These are phyloP conservation scores for Lordiphosa andalusiaca DNA, from an alignment of 2,888 invertebrate genomes.

Conservation along the genomic window DNA sequence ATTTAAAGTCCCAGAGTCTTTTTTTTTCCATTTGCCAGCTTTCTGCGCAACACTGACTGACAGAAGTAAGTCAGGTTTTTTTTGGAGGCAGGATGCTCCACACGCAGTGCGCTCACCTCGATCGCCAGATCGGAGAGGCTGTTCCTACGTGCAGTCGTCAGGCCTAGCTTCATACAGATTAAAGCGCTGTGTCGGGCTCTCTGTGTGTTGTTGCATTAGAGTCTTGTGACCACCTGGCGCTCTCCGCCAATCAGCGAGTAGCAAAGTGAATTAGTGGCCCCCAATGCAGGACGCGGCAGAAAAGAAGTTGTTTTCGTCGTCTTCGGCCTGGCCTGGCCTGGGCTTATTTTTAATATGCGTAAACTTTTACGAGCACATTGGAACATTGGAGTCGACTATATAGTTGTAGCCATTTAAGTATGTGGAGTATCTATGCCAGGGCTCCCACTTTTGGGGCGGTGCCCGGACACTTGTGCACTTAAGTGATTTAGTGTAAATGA, in stretches of 20 bases:
- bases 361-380: conserved; percentile 63
- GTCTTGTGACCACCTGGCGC: conserved; percentile 78
- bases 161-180: conserved; percentile 47
- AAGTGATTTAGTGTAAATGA: conserved; percentile 75
- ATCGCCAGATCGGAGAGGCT: conserved; percentile 15
- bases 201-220: conserved; percentile 43
- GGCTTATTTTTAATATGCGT: conserved; percentile 72
- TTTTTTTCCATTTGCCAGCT: background rate
- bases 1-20: background rate
- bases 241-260: conserved; percentile 75
- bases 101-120: conserved; percentile 8
- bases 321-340: conserved; percentile 28
- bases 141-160: conserved; percentile 23
- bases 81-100: conserved; percentile 8
- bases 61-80: no score
- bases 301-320: conserved; percentile 28
- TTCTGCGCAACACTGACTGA: conserved; percentile 3
- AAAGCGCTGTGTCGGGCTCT: conserved; percentile 41
- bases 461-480: conserved; percentile 66
- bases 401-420: conserved; percentile 27
- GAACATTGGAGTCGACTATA: conserved; percentile 22
- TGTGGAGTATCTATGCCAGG: conserved; percentile 21
- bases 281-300: conserved; percentile 28
- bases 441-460: conserved; percentile 33
- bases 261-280: conserved; percentile 73